Percentiles rank a stretch among this genome's conserved stretches.
phyloP scores from a whole-genome alignment of 2,113 vertebrate species.

The Pteropus alecto region DNA sequence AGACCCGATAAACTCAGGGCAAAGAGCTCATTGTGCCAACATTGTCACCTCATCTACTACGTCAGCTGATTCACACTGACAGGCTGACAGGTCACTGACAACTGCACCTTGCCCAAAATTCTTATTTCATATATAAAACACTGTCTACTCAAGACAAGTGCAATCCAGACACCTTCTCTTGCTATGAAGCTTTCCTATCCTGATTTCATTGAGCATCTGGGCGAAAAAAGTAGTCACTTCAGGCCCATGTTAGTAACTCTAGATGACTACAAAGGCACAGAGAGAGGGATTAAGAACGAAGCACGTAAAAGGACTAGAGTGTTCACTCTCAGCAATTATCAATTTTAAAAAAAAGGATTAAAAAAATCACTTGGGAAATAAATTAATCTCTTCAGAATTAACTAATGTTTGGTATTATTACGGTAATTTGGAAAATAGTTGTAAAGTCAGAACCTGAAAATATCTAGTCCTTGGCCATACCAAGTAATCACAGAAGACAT shows the following conservation, averaged over 20 bases:
- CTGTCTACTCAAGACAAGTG: constrained; percentile 4
- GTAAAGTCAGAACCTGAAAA: constrained; percentile 23
- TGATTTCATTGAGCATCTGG: neutral
- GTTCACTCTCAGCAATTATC: neutral
- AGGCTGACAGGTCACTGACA: constrained; percentile 52
- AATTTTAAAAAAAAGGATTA: neutral
- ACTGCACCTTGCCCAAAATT: constrained; percentile 25
- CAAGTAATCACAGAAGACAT: constrained; percentile 42
- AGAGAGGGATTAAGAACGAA: neutral
- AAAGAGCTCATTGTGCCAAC: neutral
- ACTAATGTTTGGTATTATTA: constrained; percentile 9
- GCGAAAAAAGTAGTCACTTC: neutral
- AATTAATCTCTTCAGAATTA: neutral
- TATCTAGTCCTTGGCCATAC: constrained; percentile 55
- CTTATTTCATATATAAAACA: constrained; percentile 37
- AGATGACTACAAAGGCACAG: neutral
- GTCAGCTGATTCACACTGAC: constrained; percentile 44
- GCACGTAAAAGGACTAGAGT: neutral
- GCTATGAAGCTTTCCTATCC: neutral
- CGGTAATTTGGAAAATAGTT: neutral
- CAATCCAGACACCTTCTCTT: neutral
- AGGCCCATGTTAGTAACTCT: neutral
- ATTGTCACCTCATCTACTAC: neutral
- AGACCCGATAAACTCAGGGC: constrained; percentile 12
- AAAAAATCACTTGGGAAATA: neutral